phyloP scores from a whole-genome alignment of 2,888 invertebrate genomes.

The Acanthoscelides obtectus region DNA sequence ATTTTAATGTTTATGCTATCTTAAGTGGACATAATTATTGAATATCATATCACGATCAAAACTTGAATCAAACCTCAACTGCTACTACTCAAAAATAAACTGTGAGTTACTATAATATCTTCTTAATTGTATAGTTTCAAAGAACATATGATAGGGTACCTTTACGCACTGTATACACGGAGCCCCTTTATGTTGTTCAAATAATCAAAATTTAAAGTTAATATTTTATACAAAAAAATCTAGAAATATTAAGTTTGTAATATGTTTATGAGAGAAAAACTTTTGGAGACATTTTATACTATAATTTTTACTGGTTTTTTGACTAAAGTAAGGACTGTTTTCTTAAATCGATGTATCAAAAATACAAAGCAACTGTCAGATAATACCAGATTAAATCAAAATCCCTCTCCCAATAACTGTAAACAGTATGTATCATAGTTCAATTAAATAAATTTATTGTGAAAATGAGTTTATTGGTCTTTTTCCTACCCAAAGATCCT shows the following conservation, averaged over 20 bases:
- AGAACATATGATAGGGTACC: background rate
- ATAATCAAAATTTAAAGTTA: slow-evolving; percentile 31
- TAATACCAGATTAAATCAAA: slow-evolving; percentile 34
- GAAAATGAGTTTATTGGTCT: too few species aligned
- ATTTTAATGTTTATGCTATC: too few species aligned
- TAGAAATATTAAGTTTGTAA: slow-evolving; percentile 34
- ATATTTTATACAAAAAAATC: slow-evolving; percentile 39
- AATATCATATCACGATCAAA: background rate
- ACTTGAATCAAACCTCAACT: background rate
- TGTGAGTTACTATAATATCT: background rate
- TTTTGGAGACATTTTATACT: slow-evolving; percentile 32
- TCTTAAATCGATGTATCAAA: slow-evolving; percentile 37
- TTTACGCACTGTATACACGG: background rate
- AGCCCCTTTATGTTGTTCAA: slow-evolving; percentile 21
- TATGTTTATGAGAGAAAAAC: slow-evolving; percentile 26
- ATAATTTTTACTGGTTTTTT: slow-evolving; percentile 23
- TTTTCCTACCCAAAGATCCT: too few species aligned
- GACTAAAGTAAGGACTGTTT: slow-evolving; percentile 13
- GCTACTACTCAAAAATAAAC: background rate
- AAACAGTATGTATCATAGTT: slow-evolving; percentile 39
- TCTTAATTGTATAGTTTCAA: background rate
- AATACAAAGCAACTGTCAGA: slow-evolving; percentile 36
- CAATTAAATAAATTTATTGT: slow-evolving; percentile 23
- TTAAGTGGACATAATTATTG: too few species aligned
- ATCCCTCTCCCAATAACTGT: slow-evolving; percentile 32